Percentiles rank a stretch among this genome's conserved stretches.
Conservation (phyloP, 2,113 vertebrate species). For the Serilophus lunatus region DNA sequence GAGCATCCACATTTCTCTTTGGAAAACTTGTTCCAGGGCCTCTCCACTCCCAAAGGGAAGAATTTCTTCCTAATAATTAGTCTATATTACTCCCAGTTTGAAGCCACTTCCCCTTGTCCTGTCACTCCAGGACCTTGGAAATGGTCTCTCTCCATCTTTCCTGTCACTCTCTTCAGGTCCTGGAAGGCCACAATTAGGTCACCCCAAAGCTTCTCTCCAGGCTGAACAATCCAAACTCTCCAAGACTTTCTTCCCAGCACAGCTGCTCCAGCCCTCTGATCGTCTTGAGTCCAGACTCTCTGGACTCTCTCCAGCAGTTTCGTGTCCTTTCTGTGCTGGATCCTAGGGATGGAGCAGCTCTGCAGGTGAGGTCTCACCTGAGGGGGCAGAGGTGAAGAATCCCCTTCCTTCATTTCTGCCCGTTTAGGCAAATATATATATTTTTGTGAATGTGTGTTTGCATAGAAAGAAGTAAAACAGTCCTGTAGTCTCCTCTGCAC, state of each 20-base stretch:
- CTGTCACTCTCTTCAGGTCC: background rate
- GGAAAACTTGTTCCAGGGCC: background rate
- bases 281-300: background rate
- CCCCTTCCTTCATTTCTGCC: no score
- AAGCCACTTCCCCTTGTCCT: background rate
- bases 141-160: background rate
- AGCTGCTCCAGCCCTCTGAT: background rate
- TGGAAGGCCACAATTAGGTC: background rate
- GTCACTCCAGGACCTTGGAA: fast-evolving
- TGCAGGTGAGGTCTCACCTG: background rate
- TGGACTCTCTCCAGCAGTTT: background rate
- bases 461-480: background rate
- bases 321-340: background rate
- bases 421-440: background rate
- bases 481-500: background rate
- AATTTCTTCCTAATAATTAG: background rate
- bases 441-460: background rate
- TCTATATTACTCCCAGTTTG: fast-evolving
- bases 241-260: background rate
- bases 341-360: background rate
- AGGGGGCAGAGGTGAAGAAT: fast-evolving
- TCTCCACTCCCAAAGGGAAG: fast-evolving
- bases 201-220: background rate
- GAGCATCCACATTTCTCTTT: background rate
- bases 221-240: background rate